Evolutionary conservation across 64 coral and sea anemone genomes (phyloP), one percentile per base, ranked within the genome.

Genomic region (Montipora foliosa): DNA sequence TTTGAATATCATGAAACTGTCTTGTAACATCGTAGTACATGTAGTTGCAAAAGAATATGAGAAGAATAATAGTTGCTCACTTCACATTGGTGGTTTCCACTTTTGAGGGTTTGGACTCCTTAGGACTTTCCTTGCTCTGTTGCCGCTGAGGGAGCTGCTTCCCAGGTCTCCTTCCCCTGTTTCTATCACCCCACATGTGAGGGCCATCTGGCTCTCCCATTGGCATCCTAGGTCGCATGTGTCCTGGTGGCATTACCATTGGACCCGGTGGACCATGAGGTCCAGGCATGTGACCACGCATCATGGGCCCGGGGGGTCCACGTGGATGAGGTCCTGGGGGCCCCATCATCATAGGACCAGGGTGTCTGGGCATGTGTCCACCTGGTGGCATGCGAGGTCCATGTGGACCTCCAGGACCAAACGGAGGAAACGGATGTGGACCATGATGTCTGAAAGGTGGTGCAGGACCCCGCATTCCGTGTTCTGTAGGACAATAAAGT

Each of bases 341-440:
- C 2, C 82, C 82, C 82, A 86, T 86, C 82, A 86, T 86, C 82
- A 86, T 86, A 50, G 62, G 82, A 22, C 93, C 93, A 78, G 80
- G 93, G 22, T 88, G 93, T 77, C 93, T 83, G 20, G 79, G 88
- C 88, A 90, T 84, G 21, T 79, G 93, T 46, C 93, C 93, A 15
- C 89, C 93, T 16, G 71, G 93, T 16, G 60, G 88, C 93, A 95
- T 95, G 24, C 87, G 88, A 22, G 78, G 93, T 3, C 93, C 82
- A 71, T 86, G 82, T 3, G 82, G 82, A 6, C 82, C 82, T 21
- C 82, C 82, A 1, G 66, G 82, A n/a, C 82, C 82, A 72, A 86
- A 86, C 0, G 82, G 82, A 50, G 82, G 82, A 71, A 86, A 71
- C 19, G 82, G 82, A 8, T 86, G 82, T 71, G 82, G 82, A 71